A percentile compares a stretch with the other conserved stretches of the same genome.
These are phyloP conservation scores for Myocastor coypus DNA, from an alignment of 2,113 vertebrate species.

Conservation along the genomic window DNA sequence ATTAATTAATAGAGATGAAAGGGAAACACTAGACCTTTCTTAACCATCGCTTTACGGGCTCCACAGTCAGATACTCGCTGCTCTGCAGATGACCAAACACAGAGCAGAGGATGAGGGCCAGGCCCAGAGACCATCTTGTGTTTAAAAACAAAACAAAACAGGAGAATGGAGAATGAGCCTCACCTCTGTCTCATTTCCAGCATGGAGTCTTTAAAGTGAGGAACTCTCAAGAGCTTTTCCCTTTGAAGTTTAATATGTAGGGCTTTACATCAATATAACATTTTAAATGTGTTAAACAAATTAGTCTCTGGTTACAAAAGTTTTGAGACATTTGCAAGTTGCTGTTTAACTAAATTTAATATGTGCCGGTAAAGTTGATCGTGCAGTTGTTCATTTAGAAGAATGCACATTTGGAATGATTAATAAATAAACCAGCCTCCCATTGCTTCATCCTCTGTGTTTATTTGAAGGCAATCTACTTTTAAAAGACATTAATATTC, in stretches of 20 bases:
- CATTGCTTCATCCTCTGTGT: conserved; percentile 88
- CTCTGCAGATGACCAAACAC: conserved; percentile 83
- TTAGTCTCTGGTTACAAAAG: conserved; percentile 92
- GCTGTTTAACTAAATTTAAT: conserved; percentile 90
- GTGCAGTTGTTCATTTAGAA: conserved; percentile 87
- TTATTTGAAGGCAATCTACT: conserved; percentile 95
- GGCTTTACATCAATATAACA: conserved; percentile 88
- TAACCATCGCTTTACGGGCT: conserved; percentile 80
- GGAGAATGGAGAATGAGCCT: conserved; percentile 82
- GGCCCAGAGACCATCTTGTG: conserved; percentile 78
- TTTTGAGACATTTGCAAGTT: conserved; percentile 90
- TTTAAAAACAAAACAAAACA: conserved; percentile 84
- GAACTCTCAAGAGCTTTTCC: conserved; percentile 88
- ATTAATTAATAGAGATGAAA: conserved; percentile 93
- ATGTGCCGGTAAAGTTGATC: conserved; percentile 86
- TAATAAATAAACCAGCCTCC: conserved; percentile 89
- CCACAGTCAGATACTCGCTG: conserved; percentile 82
- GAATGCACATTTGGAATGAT: conserved; percentile 87
- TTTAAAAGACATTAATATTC: conserved; percentile 95
- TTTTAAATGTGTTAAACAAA: conserved; percentile 91
- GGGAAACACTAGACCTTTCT: conserved; percentile 87
- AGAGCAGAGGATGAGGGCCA: conserved; percentile 74
- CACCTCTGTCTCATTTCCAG: conserved; percentile 84
- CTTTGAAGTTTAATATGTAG: conserved; percentile 91
- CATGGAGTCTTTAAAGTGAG: conserved; percentile 86